These are phyloP conservation scores for Odontocolon sp. DNA, from an alignment of 2,888 invertebrate genomes.

Conservation along the genomic window DNA sequence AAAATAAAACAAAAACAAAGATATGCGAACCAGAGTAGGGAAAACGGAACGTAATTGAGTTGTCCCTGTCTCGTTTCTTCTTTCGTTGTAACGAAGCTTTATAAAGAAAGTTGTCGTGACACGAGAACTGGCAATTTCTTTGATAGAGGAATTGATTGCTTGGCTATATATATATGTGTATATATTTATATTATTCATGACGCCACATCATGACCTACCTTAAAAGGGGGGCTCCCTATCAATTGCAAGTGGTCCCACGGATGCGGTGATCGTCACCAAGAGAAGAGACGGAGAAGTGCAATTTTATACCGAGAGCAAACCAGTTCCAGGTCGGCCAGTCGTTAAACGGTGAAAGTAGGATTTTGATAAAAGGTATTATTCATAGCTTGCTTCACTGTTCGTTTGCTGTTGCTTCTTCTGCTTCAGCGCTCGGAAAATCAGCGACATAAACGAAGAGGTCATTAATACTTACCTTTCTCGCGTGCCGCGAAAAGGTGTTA, in stretches of 20 bases:
- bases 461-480: constrained; percentile 21
- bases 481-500: constrained; percentile 36
- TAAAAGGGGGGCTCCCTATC: constrained; percentile 57
- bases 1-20: constrained; percentile 15
- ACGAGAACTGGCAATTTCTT: constrained; percentile 32
- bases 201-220: constrained; percentile 60
- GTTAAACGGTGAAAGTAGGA: constrained; percentile 76
- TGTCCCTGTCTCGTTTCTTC: constrained; percentile 1
- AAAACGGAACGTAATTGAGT: constrained; percentile 44
- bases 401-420: not conserved
- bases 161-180: not conserved
- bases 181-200: constrained; percentile 33
- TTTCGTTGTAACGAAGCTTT: constrained; percentile 41
- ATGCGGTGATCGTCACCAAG: constrained; percentile 25
- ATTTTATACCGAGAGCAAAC: constrained; percentile 41
- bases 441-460: constrained; percentile 14
- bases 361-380: constrained; percentile 69
- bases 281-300: no score
- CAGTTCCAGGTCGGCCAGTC: constrained; percentile 61
- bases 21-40: constrained; percentile 39
- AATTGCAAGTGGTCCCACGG: constrained; percentile 60
- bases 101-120: constrained; percentile 60
- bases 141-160: constrained; percentile 21
- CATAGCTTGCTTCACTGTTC: constrained; percentile 35
- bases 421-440: not conserved